phyloP scores from a whole-genome alignment of 2,888 invertebrate species.

The Tiliacea aurago region DNA sequence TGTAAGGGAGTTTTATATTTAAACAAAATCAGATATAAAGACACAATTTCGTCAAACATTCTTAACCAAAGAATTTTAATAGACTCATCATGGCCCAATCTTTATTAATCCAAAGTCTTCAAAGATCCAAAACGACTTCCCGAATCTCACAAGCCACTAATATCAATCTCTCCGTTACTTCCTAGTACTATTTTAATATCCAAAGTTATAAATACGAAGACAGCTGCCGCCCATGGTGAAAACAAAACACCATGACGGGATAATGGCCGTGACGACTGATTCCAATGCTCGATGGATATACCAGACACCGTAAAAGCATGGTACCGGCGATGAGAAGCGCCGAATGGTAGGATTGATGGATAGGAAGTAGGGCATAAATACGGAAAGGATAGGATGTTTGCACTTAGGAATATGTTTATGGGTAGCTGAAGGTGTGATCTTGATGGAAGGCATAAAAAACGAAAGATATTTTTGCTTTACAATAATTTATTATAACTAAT shows the following conservation, averaged over 20 bases:
- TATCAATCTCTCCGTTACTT: slow-evolving; percentile 58
- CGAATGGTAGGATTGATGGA: slow-evolving; percentile 19
- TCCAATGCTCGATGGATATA: slow-evolving; percentile 65
- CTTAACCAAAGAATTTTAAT: slow-evolving; percentile 8
- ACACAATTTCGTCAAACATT: neutral
- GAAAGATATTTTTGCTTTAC: neutral
- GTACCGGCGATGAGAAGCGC: slow-evolving; percentile 34
- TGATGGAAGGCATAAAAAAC: neutral
- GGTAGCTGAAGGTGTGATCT: slow-evolving; percentile 2
- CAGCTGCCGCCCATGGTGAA: slow-evolving; percentile 66
- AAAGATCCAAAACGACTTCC: slow-evolving; percentile 12
- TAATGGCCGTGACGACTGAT: slow-evolving; percentile 72
- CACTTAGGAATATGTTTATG: slow-evolving; percentile 1
- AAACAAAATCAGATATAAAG: neutral
- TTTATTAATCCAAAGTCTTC: slow-evolving; percentile 11
- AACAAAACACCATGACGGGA: slow-evolving; percentile 70
- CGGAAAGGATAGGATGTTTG: slow-evolving; percentile 6
- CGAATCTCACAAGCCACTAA: slow-evolving; percentile 39
- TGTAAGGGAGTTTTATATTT: neutral
- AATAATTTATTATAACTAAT: neutral
- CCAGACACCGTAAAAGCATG: slow-evolving; percentile 65
- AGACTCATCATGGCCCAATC: neutral
- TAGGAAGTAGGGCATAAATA: slow-evolving; percentile 27
- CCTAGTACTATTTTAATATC: slow-evolving; percentile 69
- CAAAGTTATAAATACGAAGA: slow-evolving; percentile 65